phyloP scores from a whole-genome alignment of 2,888 invertebrate genomes.

The Camponotus fellah region DNA sequence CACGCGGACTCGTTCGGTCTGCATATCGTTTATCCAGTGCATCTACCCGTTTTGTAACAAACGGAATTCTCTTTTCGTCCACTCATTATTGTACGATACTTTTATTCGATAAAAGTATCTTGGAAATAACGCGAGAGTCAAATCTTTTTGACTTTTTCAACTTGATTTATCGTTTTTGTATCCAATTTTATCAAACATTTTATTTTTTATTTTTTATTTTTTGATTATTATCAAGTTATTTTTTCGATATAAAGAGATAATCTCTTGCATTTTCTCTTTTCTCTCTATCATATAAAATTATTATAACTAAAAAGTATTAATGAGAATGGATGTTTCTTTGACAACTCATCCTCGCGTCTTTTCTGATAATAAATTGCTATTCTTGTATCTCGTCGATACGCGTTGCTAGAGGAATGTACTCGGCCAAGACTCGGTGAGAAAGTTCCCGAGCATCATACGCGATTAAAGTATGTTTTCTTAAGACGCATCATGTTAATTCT shows the following conservation, averaged over 20 bases:
- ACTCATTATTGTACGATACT: slow-evolving; percentile 68
- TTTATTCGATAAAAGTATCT: slow-evolving; percentile 52
- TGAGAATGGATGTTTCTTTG: background rate
- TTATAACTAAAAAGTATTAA: background rate
- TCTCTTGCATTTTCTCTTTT: background rate
- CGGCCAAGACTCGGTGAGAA: slow-evolving; percentile 56
- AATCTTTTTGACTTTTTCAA: slow-evolving; percentile 20
- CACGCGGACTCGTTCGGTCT: slow-evolving; percentile 53
- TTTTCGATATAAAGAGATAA: background rate
- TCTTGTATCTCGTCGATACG: slow-evolving; percentile 76
- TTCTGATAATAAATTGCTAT: slow-evolving; percentile 83
- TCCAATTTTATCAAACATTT: background rate
- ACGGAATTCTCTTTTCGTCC: slow-evolving; percentile 67
- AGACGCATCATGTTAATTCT: slow-evolving; percentile 47
- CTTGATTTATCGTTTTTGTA: background rate
- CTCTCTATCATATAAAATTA: background rate
- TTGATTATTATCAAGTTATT: slow-evolving; percentile 4
- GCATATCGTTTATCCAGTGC: slow-evolving; percentile 73
- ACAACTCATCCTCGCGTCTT: slow-evolving; percentile 58
- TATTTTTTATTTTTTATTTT: too few relatives aligned
- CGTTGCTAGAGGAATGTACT: slow-evolving; percentile 38
- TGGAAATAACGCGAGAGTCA: background rate
- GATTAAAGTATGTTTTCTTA: slow-evolving; percentile 49
- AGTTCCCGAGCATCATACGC: slow-evolving; percentile 38
- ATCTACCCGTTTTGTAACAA: slow-evolving; percentile 72